phyloP scores from a whole-genome alignment of 2,888 invertebrate genomes.

The Nudaria mundana region DNA sequence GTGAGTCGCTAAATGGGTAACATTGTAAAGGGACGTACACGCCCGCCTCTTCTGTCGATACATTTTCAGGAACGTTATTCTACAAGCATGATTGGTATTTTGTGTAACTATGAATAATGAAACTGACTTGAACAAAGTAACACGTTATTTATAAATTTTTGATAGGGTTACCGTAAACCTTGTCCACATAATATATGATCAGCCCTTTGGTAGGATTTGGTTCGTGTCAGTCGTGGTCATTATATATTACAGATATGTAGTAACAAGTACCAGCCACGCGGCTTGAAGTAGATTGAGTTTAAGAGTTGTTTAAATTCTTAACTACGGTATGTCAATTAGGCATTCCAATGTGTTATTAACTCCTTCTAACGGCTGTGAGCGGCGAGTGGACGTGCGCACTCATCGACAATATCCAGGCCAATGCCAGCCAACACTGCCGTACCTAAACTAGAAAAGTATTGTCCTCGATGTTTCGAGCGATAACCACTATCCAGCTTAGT shows the following conservation, averaged over 20 bases:
- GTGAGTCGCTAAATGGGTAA: conserved; percentile 36
- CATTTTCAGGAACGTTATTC: conserved; percentile 51
- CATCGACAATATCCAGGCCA: conserved; percentile 77
- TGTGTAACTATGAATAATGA: conserved; percentile 60
- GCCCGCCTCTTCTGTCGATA: conserved; percentile 4
- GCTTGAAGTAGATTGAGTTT: conserved; percentile 22
- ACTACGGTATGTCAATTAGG: conserved; percentile 19
- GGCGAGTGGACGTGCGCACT: conserved; percentile 68
- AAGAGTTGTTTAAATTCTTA: conserved; percentile 27
- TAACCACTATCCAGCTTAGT: conserved; percentile 53
- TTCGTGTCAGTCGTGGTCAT: too few relatives aligned
- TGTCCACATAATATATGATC: conserved; percentile 58
- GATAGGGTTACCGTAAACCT: conserved; percentile 43
- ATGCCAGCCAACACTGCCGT: conserved; percentile 70
- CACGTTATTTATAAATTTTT: too few relatives aligned
- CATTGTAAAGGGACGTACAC: conserved; percentile 7
- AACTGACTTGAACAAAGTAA: too few relatives aligned
- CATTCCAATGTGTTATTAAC: conserved; percentile 33
- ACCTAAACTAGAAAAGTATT: conserved; percentile 81
- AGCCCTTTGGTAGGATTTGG: conserved; percentile 37
- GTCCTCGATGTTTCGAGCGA: conserved; percentile 79
- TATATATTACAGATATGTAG: too few relatives aligned
- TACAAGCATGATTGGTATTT: conserved; percentile 57
- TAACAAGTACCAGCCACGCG: too few relatives aligned
- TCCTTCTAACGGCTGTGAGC: conserved; percentile 29